phyloP scores from a whole-genome alignment of 2,113 vertebrate genomes.

The Oreochromis niloticus region DNA sequence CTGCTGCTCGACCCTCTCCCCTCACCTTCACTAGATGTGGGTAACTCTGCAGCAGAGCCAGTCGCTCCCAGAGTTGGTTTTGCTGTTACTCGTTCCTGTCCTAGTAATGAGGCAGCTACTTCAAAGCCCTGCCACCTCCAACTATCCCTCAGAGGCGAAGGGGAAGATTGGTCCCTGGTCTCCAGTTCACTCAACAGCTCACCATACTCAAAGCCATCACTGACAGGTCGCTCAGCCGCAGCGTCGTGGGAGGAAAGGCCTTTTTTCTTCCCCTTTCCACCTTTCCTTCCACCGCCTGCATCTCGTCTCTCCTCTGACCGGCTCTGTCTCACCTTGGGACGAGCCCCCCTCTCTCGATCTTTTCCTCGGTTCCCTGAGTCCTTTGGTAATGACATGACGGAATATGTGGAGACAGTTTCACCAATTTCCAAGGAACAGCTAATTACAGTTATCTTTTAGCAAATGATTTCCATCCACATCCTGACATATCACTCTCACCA shows the following conservation, averaged over 20 bases:
- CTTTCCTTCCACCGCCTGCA: constrained; percentile 43
- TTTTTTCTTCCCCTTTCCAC: constrained; percentile 67
- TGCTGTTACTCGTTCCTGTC: constrained; percentile 28
- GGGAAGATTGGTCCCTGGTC: constrained; percentile 42
- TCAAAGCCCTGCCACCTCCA: constrained; percentile 61
- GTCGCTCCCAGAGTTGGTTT: constrained; percentile 6
- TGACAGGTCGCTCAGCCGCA: constrained; percentile 63
- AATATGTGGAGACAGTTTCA: not conserved
- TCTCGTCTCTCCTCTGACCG: constrained; percentile 71
- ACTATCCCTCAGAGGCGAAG: constrained; percentile 46
- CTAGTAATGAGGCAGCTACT: constrained; percentile 20
- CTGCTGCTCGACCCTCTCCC: constrained; percentile 57
- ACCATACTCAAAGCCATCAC: constrained; percentile 74
- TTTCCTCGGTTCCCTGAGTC: constrained; percentile 64
- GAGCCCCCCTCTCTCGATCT: constrained; percentile 69
- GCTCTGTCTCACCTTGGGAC: constrained; percentile 77
- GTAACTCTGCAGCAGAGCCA: constrained; percentile 3
- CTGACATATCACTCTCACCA: not conserved
- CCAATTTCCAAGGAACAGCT: not conserved
- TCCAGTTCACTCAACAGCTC: constrained; percentile 62
- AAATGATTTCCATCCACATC: not conserved
- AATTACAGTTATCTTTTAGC: not conserved
- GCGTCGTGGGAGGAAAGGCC: constrained; percentile 43
- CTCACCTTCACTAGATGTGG: constrained; percentile 34
- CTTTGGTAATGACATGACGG: constrained; percentile 67